Evolutionary conservation across 2,888 invertebrate genomes (phyloP), one percentile per base, ranked within the genome.

Genomic region (Caradrina kadenii): DNA sequence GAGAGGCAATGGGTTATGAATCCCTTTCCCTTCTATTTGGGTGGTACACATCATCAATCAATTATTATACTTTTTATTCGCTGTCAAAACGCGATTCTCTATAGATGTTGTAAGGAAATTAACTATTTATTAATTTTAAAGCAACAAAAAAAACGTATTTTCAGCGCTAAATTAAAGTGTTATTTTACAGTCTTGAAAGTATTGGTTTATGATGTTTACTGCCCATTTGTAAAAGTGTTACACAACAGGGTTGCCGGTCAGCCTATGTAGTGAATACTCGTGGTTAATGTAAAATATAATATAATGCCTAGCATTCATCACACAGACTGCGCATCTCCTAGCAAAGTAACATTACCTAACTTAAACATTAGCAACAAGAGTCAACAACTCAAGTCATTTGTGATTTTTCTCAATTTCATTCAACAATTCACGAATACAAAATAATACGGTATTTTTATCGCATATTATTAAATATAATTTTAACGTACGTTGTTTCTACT

Each of bases 401-500:
- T 80, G 81, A 78, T 71, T 76, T 26, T 80, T 75, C 39, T 66
- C 21, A 58, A 68, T 48, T 70, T 45, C n/a, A 61, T 35, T 53
- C 49, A 73, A 59, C 26, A 19, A 60, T 42, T 4, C 17, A 54
- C 10, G 60, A 80, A 26, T 78, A 65, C 65, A 63, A 63, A 50
- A 58, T 70, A 78, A 70, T 76, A 80, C 62, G 55, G 50, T 56
- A 53, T 63, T 1, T 17, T 19, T 63, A 52, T 8, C 48, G 35
- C 31, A 52, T 19, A 59, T 8, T 45, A 52, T 19, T 19, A 45
- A 17, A 55, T 54, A 22, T 15, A 19, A 58, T 17, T 35, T 50
- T 19, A 11, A 22, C 26, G 19, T 45, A 45, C 17, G 17, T 45
- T 13, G 13, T 17, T 45, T 19, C 53, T 45, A 68, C 48, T 58